Conservation (phyloP, 2,113 vertebrate genomes). For the Psammodynastes pulverulentus region DNA sequence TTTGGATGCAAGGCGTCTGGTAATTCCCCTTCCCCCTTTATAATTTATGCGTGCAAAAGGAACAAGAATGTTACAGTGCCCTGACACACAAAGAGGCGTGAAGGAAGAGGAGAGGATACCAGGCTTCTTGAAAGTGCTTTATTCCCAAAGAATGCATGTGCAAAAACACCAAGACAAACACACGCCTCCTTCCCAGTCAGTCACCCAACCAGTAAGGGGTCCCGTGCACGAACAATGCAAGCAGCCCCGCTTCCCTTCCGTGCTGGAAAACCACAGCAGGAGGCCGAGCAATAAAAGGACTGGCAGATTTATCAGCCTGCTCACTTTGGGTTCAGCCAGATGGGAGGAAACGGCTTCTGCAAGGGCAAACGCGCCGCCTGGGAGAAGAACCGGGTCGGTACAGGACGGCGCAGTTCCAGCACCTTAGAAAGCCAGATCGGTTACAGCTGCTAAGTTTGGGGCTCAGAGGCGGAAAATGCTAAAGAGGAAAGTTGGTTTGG, state of each 20-base stretch:
- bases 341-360: background rate
- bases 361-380: background rate
- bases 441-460: background rate
- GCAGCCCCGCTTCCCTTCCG: constrained; percentile 4
- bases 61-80: background rate
- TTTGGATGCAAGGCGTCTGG: background rate
- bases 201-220: background rate
- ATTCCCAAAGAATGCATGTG: background rate
- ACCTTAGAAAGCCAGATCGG: background rate
- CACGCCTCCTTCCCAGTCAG: background rate
- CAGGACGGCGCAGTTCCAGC: background rate
- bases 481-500: background rate
- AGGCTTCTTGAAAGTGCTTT: background rate
- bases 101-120: background rate
- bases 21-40: background rate
- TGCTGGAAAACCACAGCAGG: constrained; percentile 10
- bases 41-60: background rate
- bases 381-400: background rate
- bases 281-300: background rate
- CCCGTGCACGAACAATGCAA: constrained; percentile 6
- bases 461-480: background rate
- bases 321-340: background rate
- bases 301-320: constrained; percentile 19
- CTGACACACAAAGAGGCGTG: too few relatives aligned
- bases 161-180: background rate